Evolutionary conservation across 1,140 invertebrate genomes (phyloP).

Genomic region (Caenorhabditis inopinata): DNA sequence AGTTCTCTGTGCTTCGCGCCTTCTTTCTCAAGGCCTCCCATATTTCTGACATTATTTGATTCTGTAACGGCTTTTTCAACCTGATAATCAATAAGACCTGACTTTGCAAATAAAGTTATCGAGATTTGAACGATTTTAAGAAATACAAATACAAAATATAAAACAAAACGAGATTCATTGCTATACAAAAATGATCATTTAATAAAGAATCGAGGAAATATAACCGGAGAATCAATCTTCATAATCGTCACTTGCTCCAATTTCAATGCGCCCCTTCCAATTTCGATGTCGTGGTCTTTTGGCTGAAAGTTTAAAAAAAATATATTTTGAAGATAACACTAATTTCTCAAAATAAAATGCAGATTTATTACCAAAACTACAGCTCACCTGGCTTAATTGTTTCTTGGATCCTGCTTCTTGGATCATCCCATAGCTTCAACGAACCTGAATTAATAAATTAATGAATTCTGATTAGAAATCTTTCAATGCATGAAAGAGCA

Average conservation of each 20-base stretch:
- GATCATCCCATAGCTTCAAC: not conserved
- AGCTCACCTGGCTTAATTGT: not conserved
- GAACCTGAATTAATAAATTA: not conserved
- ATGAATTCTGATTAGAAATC: no score
- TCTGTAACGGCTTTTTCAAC: not conserved
- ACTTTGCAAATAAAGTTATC: not conserved
- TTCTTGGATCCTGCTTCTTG: not conserved
- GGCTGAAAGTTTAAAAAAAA: not conserved
- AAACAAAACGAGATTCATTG: no score
- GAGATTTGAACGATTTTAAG: not conserved
- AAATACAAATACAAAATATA: no score
- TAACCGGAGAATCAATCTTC: no score
- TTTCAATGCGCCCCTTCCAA: not conserved
- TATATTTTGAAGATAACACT: no score
- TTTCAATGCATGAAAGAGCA: no score
- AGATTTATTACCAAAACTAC: no score
- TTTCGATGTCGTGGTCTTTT: not conserved
- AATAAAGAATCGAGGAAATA: no score
- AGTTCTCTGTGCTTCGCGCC: conserved; percentile 88
- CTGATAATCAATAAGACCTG: no score
- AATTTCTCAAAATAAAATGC: no score
- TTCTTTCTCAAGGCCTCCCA: conserved; percentile 76
- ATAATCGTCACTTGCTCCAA: not conserved
- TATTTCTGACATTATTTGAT: not conserved
- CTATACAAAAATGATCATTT: no score